Conservation (phyloP, 2,888 invertebrate species). For the Rotaria magnacalcarata region DNA sequence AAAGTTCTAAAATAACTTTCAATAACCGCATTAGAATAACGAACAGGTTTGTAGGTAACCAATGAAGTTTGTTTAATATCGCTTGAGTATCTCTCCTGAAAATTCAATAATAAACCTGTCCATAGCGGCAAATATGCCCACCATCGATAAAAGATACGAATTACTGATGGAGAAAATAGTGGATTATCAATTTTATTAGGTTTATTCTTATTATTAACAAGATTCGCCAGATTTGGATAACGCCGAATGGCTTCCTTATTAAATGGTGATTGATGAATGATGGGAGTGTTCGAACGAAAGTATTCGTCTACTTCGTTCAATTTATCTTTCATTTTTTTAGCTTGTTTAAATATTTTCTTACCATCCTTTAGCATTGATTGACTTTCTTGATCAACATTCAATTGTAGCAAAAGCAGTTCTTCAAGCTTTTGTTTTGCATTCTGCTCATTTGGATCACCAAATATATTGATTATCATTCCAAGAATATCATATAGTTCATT, state of each 20-base stretch:
- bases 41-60: not conserved
- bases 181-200: not conserved
- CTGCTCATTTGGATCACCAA: not conserved
- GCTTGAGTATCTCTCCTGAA: not conserved
- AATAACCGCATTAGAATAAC: not conserved
- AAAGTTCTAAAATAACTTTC: not conserved
- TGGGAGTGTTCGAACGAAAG: not conserved
- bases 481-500: not conserved
- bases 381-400: not conserved
- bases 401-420: not conserved
- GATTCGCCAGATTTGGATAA: not conserved
- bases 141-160: not conserved
- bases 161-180: not conserved
- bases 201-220: not conserved
- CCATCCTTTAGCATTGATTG: not conserved
- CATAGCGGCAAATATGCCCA: constrained; percentile 7
- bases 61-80: not conserved
- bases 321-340: not conserved
- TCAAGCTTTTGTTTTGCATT: not conserved
- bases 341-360: not conserved
- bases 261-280: constrained; percentile 6
- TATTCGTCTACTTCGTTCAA: not conserved
- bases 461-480: not conserved
- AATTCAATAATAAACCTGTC: not conserved
- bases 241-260: not conserved